A percentile compares a stretch with the other conserved stretches of the same genome.
These are phyloP conservation scores for Diaprepes abbreviatus DNA, from an alignment of 2,888 invertebrate species.

Conservation along the genomic window DNA sequence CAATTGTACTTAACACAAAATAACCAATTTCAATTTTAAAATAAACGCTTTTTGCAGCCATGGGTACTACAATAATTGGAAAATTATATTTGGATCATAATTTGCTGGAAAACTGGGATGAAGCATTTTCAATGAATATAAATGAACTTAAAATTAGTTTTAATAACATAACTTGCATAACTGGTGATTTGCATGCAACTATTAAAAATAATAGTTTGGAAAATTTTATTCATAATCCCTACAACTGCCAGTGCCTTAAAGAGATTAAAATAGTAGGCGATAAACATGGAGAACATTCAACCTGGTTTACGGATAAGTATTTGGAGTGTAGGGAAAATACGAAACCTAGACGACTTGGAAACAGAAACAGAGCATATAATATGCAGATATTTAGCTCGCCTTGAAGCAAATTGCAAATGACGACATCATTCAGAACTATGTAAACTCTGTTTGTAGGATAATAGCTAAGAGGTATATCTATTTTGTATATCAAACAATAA, in stretches of 20 bases:
- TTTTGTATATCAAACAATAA: too few relatives aligned
- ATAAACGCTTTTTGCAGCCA: slow-evolving; percentile 34
- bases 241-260: slow-evolving; percentile 41
- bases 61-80: slow-evolving; percentile 31
- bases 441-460: neutral
- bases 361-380: neutral
- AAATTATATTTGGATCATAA: slow-evolving; percentile 48
- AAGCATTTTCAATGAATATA: slow-evolving; percentile 37
- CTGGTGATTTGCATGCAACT: slow-evolving; percentile 29
- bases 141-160: slow-evolving; percentile 44
- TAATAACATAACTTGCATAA: slow-evolving; percentile 39
- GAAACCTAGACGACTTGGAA: neutral
- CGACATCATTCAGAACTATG: neutral
- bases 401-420: slow-evolving; percentile 2
- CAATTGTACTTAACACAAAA: too few relatives aligned
- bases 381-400: slow-evolving; percentile 36
- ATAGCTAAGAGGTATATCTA: neutral
- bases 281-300: slow-evolving; percentile 14
- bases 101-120: slow-evolving; percentile 34
- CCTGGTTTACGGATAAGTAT: slow-evolving; percentile 43
- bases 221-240: slow-evolving; percentile 44
- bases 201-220: slow-evolving; percentile 41
- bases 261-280: slow-evolving; percentile 43
- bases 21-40: too few relatives aligned
- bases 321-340: slow-evolving; percentile 25